Evolutionary conservation across 2,888 invertebrate species (phyloP).

Genomic region (Plebejus anna): DNA sequence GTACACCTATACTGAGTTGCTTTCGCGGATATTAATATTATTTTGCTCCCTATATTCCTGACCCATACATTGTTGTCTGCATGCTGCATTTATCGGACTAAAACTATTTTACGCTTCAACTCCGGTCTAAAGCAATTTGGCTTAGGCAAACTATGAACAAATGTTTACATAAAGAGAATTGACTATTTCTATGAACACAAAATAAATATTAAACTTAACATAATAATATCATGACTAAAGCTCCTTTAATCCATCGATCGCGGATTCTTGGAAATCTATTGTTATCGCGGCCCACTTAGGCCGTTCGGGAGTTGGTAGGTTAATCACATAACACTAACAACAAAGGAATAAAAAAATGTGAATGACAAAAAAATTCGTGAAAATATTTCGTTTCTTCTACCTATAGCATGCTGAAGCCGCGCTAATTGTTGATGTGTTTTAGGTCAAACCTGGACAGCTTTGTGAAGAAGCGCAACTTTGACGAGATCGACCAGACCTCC

Average conservation of each 20-base stretch:
- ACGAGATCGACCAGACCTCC: constrained; percentile 81
- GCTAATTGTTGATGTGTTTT: neutral
- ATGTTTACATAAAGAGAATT: neutral
- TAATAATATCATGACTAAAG: no score
- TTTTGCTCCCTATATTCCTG: neutral
- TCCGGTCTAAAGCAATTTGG: neutral
- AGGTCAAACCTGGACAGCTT: constrained; percentile 75
- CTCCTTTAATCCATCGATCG: no score
- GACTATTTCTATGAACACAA: neutral
- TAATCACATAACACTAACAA: no score
- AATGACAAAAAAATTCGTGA: neutral
- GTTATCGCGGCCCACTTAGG: no score
- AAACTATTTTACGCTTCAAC: neutral
- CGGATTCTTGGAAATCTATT: no score
- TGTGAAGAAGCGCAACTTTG: constrained; percentile 79
- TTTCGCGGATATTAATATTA: no score
- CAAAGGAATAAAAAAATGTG: no score
- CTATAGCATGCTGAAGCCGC: neutral
- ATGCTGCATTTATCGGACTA: neutral
- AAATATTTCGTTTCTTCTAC: neutral
- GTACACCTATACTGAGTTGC: no score
- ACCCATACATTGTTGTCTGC: neutral
- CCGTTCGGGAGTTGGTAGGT: no score
- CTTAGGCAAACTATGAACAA: neutral
- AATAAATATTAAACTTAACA: no score